Evolutionary conservation across 2,113 vertebrate genomes (phyloP).

Genomic region (Corythornis vintsioides): DNA sequence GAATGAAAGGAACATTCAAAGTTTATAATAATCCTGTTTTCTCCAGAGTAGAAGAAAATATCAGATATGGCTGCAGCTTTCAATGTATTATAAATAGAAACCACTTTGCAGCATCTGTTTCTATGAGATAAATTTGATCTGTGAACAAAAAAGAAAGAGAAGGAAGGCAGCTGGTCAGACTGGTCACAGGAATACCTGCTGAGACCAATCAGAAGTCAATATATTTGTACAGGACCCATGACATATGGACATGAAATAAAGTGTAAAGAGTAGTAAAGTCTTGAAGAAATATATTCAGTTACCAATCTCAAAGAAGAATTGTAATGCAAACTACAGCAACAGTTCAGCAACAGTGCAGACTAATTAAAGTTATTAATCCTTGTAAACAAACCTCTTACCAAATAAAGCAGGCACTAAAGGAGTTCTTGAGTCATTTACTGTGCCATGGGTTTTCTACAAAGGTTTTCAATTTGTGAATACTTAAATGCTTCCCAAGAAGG

Average conservation of each 20-base stretch:
- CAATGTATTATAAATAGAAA: slow-evolving; percentile 12
- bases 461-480: neutral
- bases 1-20: neutral
- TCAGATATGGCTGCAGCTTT: neutral
- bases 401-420: neutral
- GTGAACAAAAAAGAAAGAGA: neutral
- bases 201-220: slow-evolving; percentile 11
- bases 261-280: neutral
- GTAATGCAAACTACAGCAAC: neutral
- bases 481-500: neutral
- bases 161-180: slow-evolving; percentile 40
- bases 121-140: slow-evolving; percentile 28
- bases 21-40: neutral
- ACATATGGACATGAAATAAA: neutral
- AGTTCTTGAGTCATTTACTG: neutral
- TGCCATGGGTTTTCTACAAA: neutral
- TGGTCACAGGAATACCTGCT: slow-evolving; percentile 25
- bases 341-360: neutral
- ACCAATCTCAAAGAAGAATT: neutral
- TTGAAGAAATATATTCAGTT: slow-evolving; percentile 9
- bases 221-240: slow-evolving; percentile 7
- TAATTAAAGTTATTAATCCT: slow-evolving; percentile 54
- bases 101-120: neutral
- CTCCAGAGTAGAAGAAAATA: neutral
- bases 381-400: slow-evolving; percentile 44